Base-by-base conservation (phyloP, 2,113 vertebrate species). In the Lycaon pictus region DNA sequence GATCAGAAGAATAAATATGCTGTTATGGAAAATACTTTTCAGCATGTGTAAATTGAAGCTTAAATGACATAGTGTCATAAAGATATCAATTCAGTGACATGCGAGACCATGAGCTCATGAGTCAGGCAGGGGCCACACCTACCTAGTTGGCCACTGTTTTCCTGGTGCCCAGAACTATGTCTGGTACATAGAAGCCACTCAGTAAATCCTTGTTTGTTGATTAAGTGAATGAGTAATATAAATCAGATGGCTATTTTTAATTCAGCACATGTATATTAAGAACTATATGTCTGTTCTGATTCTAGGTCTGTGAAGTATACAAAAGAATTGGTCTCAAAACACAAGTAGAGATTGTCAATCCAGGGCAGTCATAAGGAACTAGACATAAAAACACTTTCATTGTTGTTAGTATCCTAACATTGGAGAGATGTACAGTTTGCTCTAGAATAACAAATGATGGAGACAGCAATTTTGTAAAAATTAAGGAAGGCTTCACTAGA, bases 391-490 rank as follows among this genome's bases (percentile, higher is more conserved):
- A 27, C 10, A 22, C 27, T 37, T 62, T 4, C 8, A 35, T 9
- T 72, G 0, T 9, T 72, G 0, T 79, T 86, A 80, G 37, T 48
- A 11, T 79, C 37, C 32, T 43, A 69, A n/a, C 12, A 25, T 32
- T 37, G 15, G 77, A 74, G 51, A 29, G 25, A 60, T 69, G 3
- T 4, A 17, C 1, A 67, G 3, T 81, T 77, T 97, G 7, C 48
- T 82, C 3, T 51, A 7, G 29, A 1, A 16, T 95, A 63, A 53
- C 23, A 63, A 15, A 63, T n/a, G 35, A 67, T 19, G 11, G 27
- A 65, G 58, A 65, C 74, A 67, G n/a, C 27, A 86, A 56, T 79
- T 90, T 84, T 74, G 11, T 84, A 63, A 88, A 93, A 92, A 63
- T 79, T 51, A 94, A 93, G 23, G 74, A 93, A 81, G 10, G 5